These are phyloP conservation scores for Drosophila ananassae DNA, from an alignment of 1,140 invertebrate genomes.

Conservation along the genomic window DNA sequence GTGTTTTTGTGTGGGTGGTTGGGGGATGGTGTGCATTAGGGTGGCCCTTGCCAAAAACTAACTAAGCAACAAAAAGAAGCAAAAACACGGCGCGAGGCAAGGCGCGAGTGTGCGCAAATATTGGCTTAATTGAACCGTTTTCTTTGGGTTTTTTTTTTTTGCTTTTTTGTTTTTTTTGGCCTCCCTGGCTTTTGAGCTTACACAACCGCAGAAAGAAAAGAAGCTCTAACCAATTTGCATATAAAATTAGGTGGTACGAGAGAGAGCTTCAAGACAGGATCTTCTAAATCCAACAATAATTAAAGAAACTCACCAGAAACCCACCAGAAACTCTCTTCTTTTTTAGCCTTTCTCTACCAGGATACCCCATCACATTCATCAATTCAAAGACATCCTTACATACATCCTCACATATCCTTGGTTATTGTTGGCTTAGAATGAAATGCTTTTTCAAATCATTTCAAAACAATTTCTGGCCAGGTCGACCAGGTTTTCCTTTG, in stretches of 20 bases:
- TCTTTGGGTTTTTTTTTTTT: conserved; percentile 24
- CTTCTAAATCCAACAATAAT: conserved; percentile 24
- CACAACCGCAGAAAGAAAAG: conserved; percentile 31
- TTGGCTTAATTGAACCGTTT: conserved; percentile 76
- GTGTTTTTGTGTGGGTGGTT: not conserved
- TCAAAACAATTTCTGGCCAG: conserved; percentile 39
- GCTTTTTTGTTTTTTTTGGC: conserved; percentile 7
- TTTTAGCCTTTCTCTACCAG: not conserved
- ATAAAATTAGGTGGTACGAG: conserved; percentile 34
- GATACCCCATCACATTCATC: conserved; percentile 21
- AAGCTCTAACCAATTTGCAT: conserved; percentile 65
- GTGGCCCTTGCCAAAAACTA: conserved; percentile 34
- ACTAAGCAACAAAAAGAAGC: conserved; percentile 18
- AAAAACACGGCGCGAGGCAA: not conserved
- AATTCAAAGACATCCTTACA: conserved; percentile 21
- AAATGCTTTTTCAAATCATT: conserved; percentile 51
- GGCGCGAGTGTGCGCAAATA: conserved; percentile 76
- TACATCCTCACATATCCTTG: not conserved
- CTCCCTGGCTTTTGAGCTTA: conserved; percentile 25
- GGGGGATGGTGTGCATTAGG: not conserved
- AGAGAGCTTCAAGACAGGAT: not conserved
- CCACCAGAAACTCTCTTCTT: not conserved
- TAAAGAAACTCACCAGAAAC: conserved; percentile 7
- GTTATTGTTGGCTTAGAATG: conserved; percentile 46
- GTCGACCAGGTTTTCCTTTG: not conserved